Base-by-base conservation (phyloP, 2,888 invertebrate genomes). In the Brachyptera putata region DNA sequence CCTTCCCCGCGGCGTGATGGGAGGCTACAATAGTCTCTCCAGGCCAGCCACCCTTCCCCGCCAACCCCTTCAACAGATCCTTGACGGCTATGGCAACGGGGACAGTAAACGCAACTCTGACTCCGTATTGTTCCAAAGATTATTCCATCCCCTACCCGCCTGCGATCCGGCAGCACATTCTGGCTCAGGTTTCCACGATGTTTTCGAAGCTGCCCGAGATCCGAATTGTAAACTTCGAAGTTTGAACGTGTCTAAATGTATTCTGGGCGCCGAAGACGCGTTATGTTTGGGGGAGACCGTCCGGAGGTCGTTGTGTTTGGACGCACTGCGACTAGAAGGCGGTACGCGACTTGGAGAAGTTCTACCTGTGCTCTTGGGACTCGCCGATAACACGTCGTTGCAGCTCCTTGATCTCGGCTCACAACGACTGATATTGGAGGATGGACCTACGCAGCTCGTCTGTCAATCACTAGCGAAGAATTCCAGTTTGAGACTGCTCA, bases 201-300 rank as follows among this genome's bases (percentile, higher is more conserved):
- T 78, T 60, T 77, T 78, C 69, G 70, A 74, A 30, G 75, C 73
- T 30, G 73, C 72, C 65, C 74, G 80, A 48, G 76, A 77, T 58
- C 75, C 78, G 4, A 75, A 73, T 63, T 79, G 79, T 66, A 77
- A 78, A 67, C 71, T 81, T 61, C 74, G 78, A 67, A 78, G 78
- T 62, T 70, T 81, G 63, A 80, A 81, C 71, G 77, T 81, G 64
- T 79, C 78, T 66, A 80, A 80, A 69, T 80, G 80, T 70, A 77
- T 80, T 62, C 69, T 80, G 66, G 78, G 76, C 64, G 74, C 79
- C 55, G 76, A 79, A 67, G 80, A 80, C 69, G 77, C 80, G 22
- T 77, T 79, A 67, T 81, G 81, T 66, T 73, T 81, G 58, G 80
- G 80, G 25, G 79, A 79, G 70, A 80, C 79, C 25, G 76, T 81